Evolutionary conservation across 2,888 invertebrate species (phyloP).

Genomic region (Dorcus hopei): DNA sequence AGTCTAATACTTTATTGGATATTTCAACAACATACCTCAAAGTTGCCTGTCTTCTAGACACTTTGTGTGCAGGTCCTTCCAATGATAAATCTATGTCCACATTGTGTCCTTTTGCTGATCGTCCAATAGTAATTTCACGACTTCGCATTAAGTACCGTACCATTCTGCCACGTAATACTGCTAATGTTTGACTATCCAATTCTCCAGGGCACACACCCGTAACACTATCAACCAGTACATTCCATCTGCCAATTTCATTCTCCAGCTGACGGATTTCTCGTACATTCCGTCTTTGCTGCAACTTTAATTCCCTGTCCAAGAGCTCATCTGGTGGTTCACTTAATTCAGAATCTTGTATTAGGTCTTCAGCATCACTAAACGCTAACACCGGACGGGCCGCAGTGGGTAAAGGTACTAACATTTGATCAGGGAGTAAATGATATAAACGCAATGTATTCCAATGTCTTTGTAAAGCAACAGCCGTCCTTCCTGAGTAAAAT

Average conservation of each 20-base stretch:
- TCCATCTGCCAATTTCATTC: constrained; percentile 87
- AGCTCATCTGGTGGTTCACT: constrained; percentile 78
- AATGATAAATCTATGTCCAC: constrained; percentile 92
- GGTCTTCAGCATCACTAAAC: constrained; percentile 91
- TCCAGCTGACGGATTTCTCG: constrained; percentile 82
- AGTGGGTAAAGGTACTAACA: constrained; percentile 52
- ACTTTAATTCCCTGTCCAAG: constrained; percentile 72
- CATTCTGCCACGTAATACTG: constrained; percentile 84
- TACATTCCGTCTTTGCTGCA: constrained; percentile 43
- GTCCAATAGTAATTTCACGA: constrained; percentile 90
- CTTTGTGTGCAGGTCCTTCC: constrained; percentile 93
- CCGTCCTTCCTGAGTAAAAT: constrained; percentile 85
- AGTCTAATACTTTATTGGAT: background rate
- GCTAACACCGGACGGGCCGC: constrained; percentile 55
- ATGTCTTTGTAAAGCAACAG: constrained; percentile 80
- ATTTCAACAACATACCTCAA: constrained; percentile 54
- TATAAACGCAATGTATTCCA: constrained; percentile 94
- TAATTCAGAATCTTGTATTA: constrained; percentile 79
- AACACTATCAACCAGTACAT: constrained; percentile 87
- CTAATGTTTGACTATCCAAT: constrained; percentile 90
- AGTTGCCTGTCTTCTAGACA: constrained; percentile 89
- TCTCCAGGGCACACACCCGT: constrained; percentile 81
- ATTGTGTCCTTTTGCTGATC: constrained; percentile 80
- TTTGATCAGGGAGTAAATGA: constrained; percentile 86
- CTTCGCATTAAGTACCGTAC: constrained; percentile 94